phyloP scores from a whole-genome alignment of 2,113 vertebrate genomes.

The Thamnophis sirtalis region DNA sequence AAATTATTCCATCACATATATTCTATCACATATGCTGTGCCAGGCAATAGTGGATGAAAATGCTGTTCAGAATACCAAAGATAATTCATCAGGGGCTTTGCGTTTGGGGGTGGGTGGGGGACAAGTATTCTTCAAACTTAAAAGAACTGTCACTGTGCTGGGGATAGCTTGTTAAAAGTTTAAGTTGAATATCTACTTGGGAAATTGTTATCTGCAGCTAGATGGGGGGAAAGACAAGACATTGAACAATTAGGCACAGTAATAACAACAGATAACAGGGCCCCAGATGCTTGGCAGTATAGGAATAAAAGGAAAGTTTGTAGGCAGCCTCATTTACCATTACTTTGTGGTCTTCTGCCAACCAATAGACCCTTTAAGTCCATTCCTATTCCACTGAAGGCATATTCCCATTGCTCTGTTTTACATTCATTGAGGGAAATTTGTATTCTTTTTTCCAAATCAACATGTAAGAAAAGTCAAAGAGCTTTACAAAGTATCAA shows the following conservation, averaged over 20 bases:
- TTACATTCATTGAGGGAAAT: background rate
- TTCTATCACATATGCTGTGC: slow-evolving; percentile 66
- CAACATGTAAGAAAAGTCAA: background rate
- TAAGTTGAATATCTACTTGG: background rate
- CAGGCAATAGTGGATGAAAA: slow-evolving; percentile 2
- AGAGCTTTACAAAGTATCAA: background rate
- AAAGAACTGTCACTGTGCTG: background rate
- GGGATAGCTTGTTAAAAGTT: background rate
- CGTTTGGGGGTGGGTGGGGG: too few relatives aligned
- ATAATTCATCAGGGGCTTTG: background rate
- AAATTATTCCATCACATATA: slow-evolving; percentile 60
- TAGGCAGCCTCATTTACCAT: background rate
- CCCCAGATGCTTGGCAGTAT: background rate
- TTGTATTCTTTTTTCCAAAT: background rate
- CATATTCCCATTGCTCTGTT: background rate
- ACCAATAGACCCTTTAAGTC: background rate
- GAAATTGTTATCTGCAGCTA: background rate
- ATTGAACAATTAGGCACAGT: background rate
- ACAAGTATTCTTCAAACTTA: background rate
- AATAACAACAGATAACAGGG: background rate
- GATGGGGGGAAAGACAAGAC: background rate
- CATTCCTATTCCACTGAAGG: background rate
- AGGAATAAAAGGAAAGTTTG: background rate
- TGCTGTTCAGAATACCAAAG: background rate
- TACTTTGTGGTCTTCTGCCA: background rate